Conservation (phyloP, 2,888 invertebrate species). For the Muscina levida region DNA sequence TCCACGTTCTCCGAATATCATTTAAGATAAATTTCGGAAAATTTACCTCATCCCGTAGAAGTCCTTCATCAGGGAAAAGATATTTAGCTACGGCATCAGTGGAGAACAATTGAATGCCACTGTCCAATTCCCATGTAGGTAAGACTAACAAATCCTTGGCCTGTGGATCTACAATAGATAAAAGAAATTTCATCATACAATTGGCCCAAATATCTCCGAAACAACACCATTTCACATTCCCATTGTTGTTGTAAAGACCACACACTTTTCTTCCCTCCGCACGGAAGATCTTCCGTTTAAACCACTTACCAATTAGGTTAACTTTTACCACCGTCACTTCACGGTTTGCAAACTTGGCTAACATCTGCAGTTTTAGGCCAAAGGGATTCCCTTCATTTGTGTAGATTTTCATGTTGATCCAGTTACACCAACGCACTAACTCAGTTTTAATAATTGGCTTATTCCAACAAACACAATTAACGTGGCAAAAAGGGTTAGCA, state of each 20-base stretch:
- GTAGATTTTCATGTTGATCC: slow-evolving; percentile 83
- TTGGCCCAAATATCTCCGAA: background rate
- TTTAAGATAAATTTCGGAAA: background rate
- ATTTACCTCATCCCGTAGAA: slow-evolving; percentile 78
- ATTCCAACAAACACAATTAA: slow-evolving; percentile 56
- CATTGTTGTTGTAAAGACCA: background rate
- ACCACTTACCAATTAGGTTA: slow-evolving; percentile 83
- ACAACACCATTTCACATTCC: background rate
- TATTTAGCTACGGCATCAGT: slow-evolving; percentile 86
- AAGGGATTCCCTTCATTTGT: slow-evolving; percentile 90
- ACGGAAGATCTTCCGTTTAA: background rate
- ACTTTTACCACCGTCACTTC: slow-evolving; percentile 82
- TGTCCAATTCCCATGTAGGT: slow-evolving; percentile 84
- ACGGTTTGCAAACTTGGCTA: slow-evolving; percentile 84
- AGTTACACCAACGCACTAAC: background rate
- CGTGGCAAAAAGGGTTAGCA: slow-evolving; percentile 72
- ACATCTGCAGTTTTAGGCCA: slow-evolving; percentile 86
- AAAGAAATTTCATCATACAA: slow-evolving; percentile 69
- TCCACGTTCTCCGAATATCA: slow-evolving; percentile 8
- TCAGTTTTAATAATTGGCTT: slow-evolving; percentile 19
- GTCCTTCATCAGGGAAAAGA: slow-evolving; percentile 81
- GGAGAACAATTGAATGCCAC: slow-evolving; percentile 85
- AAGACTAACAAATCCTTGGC: slow-evolving; percentile 83
- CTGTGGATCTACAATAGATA: slow-evolving; percentile 78
- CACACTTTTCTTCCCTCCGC: background rate